A percentile compares a stretch with the other conserved stretches of the same genome.
phyloP scores from a whole-genome alignment of 2,797 vertebrate genomes.

The Gila robusta region DNA sequence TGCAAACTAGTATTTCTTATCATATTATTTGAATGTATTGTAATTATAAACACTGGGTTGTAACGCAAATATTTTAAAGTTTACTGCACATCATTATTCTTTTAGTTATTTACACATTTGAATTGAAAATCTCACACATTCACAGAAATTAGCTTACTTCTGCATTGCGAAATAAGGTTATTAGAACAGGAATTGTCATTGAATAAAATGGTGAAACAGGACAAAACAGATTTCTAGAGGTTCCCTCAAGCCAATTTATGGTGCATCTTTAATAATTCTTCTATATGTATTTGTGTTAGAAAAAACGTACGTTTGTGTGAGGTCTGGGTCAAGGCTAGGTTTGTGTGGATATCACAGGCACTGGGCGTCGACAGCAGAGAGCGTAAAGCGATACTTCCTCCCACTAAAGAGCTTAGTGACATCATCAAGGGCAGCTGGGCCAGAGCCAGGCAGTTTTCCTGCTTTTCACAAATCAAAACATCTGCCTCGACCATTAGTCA shows the following conservation, averaged over 20 bases:
- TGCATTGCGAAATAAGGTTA: background rate
- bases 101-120: background rate
- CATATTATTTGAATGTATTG: no score
- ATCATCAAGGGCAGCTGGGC: slow-evolving; percentile 72
- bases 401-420: slow-evolving; percentile 70
- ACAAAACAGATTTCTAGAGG: background rate
- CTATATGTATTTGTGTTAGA: background rate
- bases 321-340: slow-evolving; percentile 57
- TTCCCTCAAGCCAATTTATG: background rate
- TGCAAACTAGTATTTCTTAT: no score
- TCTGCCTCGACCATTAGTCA: slow-evolving; percentile 18
- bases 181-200: background rate
- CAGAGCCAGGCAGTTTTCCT: slow-evolving; percentile 19
- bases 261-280: background rate
- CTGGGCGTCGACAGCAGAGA: slow-evolving; percentile 63
- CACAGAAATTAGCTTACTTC: background rate
- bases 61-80: background rate
- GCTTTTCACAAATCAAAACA: slow-evolving; percentile 43
- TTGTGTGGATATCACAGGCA: slow-evolving; percentile 55
- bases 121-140: background rate
- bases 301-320: background rate
- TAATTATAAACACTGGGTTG: background rate
- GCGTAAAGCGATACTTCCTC: slow-evolving; percentile 76
- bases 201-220: background rate
- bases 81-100: background rate